A percentile compares a stretch with the other conserved stretches of the same genome.
Conservation (phyloP, 1,140 invertebrate species). For the Wasmannia auropunctata region DNA sequence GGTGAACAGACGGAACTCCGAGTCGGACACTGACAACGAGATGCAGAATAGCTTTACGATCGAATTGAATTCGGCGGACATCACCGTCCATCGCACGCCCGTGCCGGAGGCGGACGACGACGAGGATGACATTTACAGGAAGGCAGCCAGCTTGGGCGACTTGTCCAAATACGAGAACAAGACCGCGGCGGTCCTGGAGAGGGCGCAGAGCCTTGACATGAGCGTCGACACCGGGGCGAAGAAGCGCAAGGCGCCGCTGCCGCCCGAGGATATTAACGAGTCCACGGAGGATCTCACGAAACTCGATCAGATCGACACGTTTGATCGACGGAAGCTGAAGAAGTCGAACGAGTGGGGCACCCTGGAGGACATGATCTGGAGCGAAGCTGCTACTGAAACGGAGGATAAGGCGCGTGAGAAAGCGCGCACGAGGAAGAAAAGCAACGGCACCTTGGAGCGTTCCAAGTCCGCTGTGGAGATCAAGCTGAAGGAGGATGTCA, state of each 20-base stretch:
- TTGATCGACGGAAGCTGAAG: slow-evolving; percentile 89
- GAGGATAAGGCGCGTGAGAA: slow-evolving; percentile 50
- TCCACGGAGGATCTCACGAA: slow-evolving; percentile 87
- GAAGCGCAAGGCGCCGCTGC: slow-evolving; percentile 88
- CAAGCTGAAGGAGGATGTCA: slow-evolving; percentile 72
- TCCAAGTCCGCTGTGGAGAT: slow-evolving; percentile 79
- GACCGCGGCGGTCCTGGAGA: slow-evolving; percentile 88
- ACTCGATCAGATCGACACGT: slow-evolving; percentile 88
- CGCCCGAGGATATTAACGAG: slow-evolving; percentile 87
- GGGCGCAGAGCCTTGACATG: slow-evolving; percentile 93
- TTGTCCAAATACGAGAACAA: slow-evolving; percentile 90
- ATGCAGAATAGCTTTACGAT: slow-evolving; percentile 86
- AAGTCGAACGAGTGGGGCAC: slow-evolving; percentile 92
- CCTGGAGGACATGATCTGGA: slow-evolving; percentile 90
- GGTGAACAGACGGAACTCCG: slow-evolving; percentile 82
- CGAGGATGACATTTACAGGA: slow-evolving; percentile 88
- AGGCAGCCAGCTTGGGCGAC: slow-evolving; percentile 93
- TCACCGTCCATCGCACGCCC: slow-evolving; percentile 90
- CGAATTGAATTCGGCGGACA: slow-evolving; percentile 90
- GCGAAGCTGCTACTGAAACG: slow-evolving; percentile 64
- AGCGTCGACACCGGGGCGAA: slow-evolving; percentile 88
- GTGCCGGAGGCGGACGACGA: slow-evolving; percentile 86
- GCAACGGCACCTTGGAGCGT: slow-evolving; percentile 77
- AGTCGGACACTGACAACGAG: slow-evolving; percentile 85
- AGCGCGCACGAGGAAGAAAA: slow-evolving; percentile 66